phyloP scores from a whole-genome alignment of 2,113 vertebrate species.

The Peromyscus californicus region DNA sequence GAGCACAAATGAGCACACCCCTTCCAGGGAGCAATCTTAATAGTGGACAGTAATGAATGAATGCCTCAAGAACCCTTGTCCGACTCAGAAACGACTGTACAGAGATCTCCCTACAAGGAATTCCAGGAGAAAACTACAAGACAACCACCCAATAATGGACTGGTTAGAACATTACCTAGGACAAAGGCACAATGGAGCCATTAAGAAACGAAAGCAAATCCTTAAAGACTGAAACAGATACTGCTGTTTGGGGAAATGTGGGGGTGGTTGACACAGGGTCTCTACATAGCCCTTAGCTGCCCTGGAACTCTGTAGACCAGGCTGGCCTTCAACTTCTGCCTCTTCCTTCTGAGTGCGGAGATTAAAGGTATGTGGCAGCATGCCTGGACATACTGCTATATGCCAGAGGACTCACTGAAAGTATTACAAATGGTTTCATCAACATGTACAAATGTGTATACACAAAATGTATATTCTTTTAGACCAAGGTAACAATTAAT shows the following conservation, averaged over 20 bases:
- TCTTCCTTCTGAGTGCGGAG: neutral
- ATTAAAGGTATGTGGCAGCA: neutral
- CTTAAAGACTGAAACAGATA: conserved; percentile 8
- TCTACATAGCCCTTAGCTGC: neutral
- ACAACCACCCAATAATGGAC: neutral
- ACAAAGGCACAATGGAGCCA: neutral
- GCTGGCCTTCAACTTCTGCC: neutral
- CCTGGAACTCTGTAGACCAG: neutral
- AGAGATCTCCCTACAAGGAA: conserved; percentile 31
- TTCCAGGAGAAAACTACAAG: conserved; percentile 23
- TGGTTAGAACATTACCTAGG: conserved; percentile 35
- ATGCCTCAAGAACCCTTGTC: neutral
- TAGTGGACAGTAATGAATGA: neutral
- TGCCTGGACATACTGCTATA: neutral
- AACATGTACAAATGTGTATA: conserved; percentile 44
- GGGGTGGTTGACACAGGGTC: neutral
- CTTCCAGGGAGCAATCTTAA: neutral
- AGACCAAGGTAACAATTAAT: neutral
- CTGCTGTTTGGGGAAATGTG: neutral
- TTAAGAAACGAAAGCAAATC: conserved; percentile 48
- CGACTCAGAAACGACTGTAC: neutral
- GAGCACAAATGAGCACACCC: neutral
- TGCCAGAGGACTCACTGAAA: conserved; percentile 21
- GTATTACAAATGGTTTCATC: neutral
- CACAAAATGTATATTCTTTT: conserved; percentile 35